Evolutionary conservation across 2,888 invertebrate genomes (phyloP).

Genomic region (Chloroclystis v-ata): DNA sequence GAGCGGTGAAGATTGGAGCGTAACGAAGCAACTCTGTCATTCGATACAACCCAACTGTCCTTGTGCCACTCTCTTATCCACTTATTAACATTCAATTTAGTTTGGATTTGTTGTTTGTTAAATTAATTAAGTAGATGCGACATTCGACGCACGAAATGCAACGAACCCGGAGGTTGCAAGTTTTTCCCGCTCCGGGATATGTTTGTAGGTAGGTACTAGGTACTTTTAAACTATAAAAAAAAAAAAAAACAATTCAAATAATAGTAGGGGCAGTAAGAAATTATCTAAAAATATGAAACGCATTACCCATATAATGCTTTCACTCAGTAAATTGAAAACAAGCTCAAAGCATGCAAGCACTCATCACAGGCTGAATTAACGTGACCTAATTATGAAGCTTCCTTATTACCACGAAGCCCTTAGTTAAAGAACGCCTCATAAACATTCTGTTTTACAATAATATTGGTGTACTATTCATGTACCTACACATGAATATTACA

Average conservation of each 20-base stretch:
- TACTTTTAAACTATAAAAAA: too few species aligned
- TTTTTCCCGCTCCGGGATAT: too few species aligned
- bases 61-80: conserved; percentile 44
- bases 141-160: too few species aligned
- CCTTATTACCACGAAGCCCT: conserved; percentile 25
- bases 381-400: conserved; percentile 48
- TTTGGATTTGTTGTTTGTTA: neutral
- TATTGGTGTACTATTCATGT: too few species aligned
- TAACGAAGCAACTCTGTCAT: conserved; percentile 45
- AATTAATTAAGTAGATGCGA: neutral
- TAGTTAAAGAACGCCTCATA: too few species aligned
- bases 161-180: too few species aligned
- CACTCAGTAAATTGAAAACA: conserved; percentile 6
- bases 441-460: neutral
- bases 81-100: neutral
- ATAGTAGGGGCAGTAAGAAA: too few species aligned
- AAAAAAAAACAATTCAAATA: too few species aligned
- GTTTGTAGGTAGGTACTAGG: too few species aligned
- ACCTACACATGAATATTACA: too few species aligned
- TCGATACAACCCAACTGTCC: conserved; percentile 41
- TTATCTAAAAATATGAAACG: too few species aligned
- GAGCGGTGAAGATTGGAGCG: conserved; percentile 44
- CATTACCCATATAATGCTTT: neutral
- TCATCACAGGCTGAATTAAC: conserved; percentile 36
- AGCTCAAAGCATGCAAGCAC: conserved; percentile 29